Evolutionary conservation across 2,888 invertebrate species (phyloP).

Genomic region (Keiferia lycopersicella): DNA sequence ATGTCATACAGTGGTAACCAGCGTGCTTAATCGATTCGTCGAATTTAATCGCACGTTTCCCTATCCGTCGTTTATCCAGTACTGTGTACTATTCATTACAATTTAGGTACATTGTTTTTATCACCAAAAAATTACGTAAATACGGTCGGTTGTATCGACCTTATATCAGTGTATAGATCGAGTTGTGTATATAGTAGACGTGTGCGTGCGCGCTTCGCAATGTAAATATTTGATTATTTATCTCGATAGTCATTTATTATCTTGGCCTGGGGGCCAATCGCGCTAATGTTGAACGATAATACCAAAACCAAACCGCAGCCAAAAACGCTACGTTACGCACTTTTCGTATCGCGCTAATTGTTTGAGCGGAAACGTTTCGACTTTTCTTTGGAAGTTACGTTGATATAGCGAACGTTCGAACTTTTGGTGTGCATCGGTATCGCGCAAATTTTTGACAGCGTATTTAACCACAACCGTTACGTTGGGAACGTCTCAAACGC

Average conservation of each 20-base stretch:
- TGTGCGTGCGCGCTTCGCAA: neutral
- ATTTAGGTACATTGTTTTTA: neutral
- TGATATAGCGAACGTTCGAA: no score
- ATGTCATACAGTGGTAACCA: neutral
- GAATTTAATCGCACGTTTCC: neutral
- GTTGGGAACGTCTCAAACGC: no score
- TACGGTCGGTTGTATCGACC: neutral
- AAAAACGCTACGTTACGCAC: no score
- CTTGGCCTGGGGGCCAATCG: no score
- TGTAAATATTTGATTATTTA: neutral
- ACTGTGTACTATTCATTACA: neutral
- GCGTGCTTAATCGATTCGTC: neutral
- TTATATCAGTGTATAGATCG: neutral
- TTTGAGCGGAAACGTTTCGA: no score
- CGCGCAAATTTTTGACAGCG: no score
- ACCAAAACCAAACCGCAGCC: no score
- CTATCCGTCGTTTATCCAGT: neutral
- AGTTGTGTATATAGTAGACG: neutral
- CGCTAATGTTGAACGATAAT: no score
- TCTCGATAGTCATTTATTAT: neutral
- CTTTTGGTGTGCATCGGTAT: no score
- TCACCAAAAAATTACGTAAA: constrained; percentile 9
- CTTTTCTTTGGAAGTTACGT: no score
- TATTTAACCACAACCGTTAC: no score
- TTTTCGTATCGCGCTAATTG: no score